Evolutionary conservation across 2,797 vertebrate species (phyloP), one percentile per base, ranked within the genome.

Genomic region (Adelosebastes latens): DNA sequence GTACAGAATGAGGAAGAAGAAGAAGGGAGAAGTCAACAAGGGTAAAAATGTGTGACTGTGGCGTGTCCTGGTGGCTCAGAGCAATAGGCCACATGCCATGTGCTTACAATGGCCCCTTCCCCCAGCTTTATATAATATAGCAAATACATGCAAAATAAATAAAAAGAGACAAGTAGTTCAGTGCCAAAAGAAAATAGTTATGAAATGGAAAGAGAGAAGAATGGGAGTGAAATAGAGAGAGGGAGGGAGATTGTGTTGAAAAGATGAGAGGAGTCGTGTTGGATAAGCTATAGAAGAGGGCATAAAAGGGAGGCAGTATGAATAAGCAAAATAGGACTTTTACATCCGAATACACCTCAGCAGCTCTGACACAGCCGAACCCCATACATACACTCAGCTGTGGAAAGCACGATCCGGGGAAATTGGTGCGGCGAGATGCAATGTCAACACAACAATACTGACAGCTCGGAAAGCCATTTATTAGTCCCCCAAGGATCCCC

Each of bases 381-480:
- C 68, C 69, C 16, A 12, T 24, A 14, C 76, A 32, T n/a, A 77
- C 78, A 73, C 66, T 27, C 72, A 2, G 70, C 62, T 25, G 74
- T 58, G 64, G 83, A 82, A 88, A 80, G 80, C 76, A 29, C 9
- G n/a, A 82, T 79, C 74, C 74, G 6, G 29, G 72, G 82, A 78
- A 91, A 87, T 70, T 83, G 84, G 82, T 76, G 84, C 84, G 70
- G 80, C 49, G 64, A 84, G 84, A 89, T 73, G 90, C 49, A 68
- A 11, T 72, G 86, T 93, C 90, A 92, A 88, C 86, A 89, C 84
- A 86, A 83, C 87, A 88, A 85, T 79, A 58, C 73, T 22, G 77
- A 78, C 83, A 60, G 90, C 84, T 87, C 67, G 72, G 75, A 88
- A 86, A 86, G 78, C 77, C 68, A 87, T 92, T 91, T 90, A 90